Base-by-base conservation (phyloP, 2,888 invertebrate genomes). In the Spilarctia lutea region DNA sequence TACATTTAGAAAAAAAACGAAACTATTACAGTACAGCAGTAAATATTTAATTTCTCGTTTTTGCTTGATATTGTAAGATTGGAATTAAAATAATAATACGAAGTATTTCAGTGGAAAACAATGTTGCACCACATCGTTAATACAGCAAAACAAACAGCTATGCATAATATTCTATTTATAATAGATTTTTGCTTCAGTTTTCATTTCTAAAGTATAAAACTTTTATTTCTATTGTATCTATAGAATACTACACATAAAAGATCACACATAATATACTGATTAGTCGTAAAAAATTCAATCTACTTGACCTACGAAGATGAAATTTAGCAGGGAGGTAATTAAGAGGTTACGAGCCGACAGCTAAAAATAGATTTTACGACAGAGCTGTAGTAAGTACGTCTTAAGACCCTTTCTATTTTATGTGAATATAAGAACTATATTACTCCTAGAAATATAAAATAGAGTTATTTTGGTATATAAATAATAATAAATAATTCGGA, bases 291-390 rank as follows among this genome's bases (percentile, higher is more conserved):
- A 56, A n/a, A 24, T 56, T 24, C 24, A 48, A 56, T n/a, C n/a
- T 10, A 24, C 52, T 56, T 56, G 52, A 56, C 52, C 52, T 56
- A 56, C 3, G 52, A 56, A 56, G n/a, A 56, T 56, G 52, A 56
- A 56, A 56, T 11, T n/a, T 56, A 56, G 52, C 52, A 56, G n/a
- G n/a, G n/a, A 24, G 52, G 52, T n/a, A n/a, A 56, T 56, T 56
- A 56, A 56, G 52, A 56, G 52, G 52, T 56, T 24, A 56, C 52
- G 24, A 56, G 52, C 52, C 52, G 11, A 56, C 52, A n/a, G 24
- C 52, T 56, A 56, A 56, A 56, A 56, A 56, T 56, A 24, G n/a
- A 56, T 56, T 56, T 56, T 56, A 56, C 52, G 52, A 56, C n/a
- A 56, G 52, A 56, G 52, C 52, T 56, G n/a, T 24, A 56, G n/a